Evolutionary conservation across 1,140 invertebrate genomes (phyloP), one percentile per base, ranked within the genome.

Genomic region (Asobara japonica): DNA sequence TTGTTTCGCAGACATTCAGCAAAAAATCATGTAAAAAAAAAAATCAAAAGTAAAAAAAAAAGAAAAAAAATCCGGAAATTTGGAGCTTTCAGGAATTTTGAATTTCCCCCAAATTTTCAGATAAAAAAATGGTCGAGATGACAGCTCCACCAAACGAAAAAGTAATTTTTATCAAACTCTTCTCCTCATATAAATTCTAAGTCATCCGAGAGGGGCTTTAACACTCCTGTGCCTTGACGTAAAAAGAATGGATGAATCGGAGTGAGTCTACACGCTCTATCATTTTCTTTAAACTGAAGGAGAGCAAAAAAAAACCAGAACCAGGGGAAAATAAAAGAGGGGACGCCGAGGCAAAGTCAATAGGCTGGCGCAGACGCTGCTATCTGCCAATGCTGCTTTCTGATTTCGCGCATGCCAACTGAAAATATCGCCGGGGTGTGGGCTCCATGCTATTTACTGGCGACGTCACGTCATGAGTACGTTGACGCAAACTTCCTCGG

Each of bases 341-440:
- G 25, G 38, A 56, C 38, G 69, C 72, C 38, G 60, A 36, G 71
- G 77, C 74, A 85, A 85, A 87, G 85, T 86, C 85, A 85, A 87
- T 87, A 86, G 83, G 77, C 74, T 51, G 72, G 78, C 84, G 85
- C 85, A 83, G 78, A 81, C 82, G 78, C 83, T 31, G 33, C 56
- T 27, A 67, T 62, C 73, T 72, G 73, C 81, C 83, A 83, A 85
- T 84, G 69, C 70, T 65, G 69, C 41, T 73, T 65, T 36, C 38
- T 65, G 18, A n/a, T 65, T 66, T 71, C 62, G 79, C 82, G 82
- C 82, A 85, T 83, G 83, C 69, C 78, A 76, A 62, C 60, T 62
- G 60, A 31, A 45, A 45, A 31, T 62, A 1, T n/a, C 11, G 29
- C 27, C 5, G 60, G 60, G 60, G 27, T 31, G 29, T 56, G 51